Evolutionary conservation across 2,113 vertebrate species (phyloP), one percentile per base, ranked within the genome.

Genomic region (Calypte anna): DNA sequence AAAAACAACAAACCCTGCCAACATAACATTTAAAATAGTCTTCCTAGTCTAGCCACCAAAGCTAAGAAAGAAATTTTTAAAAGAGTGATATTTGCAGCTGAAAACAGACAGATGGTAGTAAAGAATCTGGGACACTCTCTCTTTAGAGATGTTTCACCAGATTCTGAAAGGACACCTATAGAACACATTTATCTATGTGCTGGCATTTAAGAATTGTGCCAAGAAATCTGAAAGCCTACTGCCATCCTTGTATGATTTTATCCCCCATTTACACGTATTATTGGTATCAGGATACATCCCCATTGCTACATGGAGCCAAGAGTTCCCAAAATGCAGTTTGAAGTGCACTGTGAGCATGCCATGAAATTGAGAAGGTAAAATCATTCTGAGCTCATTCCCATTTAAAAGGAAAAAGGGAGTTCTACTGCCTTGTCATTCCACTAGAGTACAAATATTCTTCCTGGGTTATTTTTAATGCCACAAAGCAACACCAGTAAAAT

Each of bases 21-120:
- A 95, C 95, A 64, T 79, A 91, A 92, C 93, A 96, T 95, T 95
- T 95, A 94, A 96, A 97, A 91, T 86, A 89, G 74, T 92, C 96
- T 95, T 96, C 58, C 46, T 84, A 94, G 74, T 86, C 85, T 86
- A 96, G 63, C 88, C 83, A 96, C 38, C 77, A 95, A 96, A 96
- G 59, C 82, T 86, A 95, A 91, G 95, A 96, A 91, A 86, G 82
- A 83, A 91, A 90, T 97, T 96, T 96, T 96, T 86, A 74, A 93
- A 79, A 96, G 73, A 94, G 90, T 94, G 91, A 96, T 95, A 87
- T 96, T 96, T 96, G 90, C 94, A 96, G 94, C 58, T 96, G 90
- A 94, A 97, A 96, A 94, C 94, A 96, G 94, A 97, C 97, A 97
- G 97, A 97, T 97, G 97, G 96, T 94, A 96, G 90, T 81, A 94